Evolutionary conservation across 2,888 invertebrate species (phyloP), one percentile per base, ranked within the genome.

Genomic region (Plebejus melissa): DNA sequence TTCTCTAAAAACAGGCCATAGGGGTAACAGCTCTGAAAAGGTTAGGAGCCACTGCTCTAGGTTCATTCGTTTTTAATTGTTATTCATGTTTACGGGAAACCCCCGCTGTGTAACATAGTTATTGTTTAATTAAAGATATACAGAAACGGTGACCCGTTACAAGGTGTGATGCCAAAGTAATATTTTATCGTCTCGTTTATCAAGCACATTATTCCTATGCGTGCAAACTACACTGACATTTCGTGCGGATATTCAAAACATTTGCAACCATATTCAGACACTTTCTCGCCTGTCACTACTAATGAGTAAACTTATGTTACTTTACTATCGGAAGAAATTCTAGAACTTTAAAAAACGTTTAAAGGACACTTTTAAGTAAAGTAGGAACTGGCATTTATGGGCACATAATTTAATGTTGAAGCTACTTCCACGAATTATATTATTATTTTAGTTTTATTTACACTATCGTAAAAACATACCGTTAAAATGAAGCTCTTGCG

Each of bases 201-300:
- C 72, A 22, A 22, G 50, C 54, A 50, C 9, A 46, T 28, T 50
- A 65, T 65, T 32, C 65, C 65, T 32, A 32, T 72, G 72, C 72
- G 50, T 72, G 72, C 50, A 6, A 72, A 72, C 72, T 50, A 13
- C 54, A 22, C 22, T 72, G 72, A 72, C 72, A 72, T 72, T 72
- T 72, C 72, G 72, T 72, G 72, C 50, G 13, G 32, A 72, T 72
- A 50, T 72, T 72, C 72, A 72, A 50, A 72, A 72, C 46, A 72
- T 54, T 32, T 36, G 65, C 6, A 5, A 65, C 65, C 32, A 65
- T 65, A 65, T 65, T 65, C 4, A 65, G 28, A 28, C 50, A 28
- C 50, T 50, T 50, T 46, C 46, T 72, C 46, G 72, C 72, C 13
- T 72, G 72, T 54, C 32, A 50, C 32, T 5, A 32, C 65, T 65